Evolutionary conservation across 2,113 vertebrate species (phyloP), one percentile per base, ranked within the genome.

Genomic region (Chloropsis hardwickii): DNA sequence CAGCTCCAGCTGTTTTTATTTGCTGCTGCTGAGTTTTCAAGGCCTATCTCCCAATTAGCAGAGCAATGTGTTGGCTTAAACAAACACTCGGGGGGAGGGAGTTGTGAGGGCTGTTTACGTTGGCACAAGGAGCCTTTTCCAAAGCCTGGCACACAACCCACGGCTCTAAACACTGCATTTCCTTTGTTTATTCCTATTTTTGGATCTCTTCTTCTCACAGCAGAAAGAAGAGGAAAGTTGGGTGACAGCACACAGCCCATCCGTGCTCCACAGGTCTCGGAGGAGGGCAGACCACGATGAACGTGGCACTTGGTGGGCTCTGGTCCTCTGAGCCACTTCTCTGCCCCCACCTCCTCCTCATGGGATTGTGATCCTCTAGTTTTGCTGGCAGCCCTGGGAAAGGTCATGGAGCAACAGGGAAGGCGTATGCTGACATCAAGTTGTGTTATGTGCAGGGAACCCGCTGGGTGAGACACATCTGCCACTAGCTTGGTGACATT

Each of bases 11-110:
- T 97, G 97, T 80, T 96, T 96, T 94, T 95, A 91, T 97, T 97
- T 97, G 98, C 97, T 28, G 11, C 93, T 42, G 50, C 91, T 82
- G 97, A 94, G 97, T 97, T 98, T 97, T 98, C 97, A 98, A 97
- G 97, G 97, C 96, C 97, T 97, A 66, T 98, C 98, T 98, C 98
- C 97, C 98, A 98, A 98, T 98, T 97, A 98, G 97, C 97, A 96
- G 96, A 98, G 98, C 98, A 97, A 97, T 96, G 98, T 97, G 97
- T 96, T 96, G 98, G 97, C 95, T 98, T 98, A 97, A 98, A 98
- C 96, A 98, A 98, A 98, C 97, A 97, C 97, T 93, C 12, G 4
- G 70, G 89, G 84, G 94, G 53, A n/a, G 96, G 93, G 71, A 92
- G 94, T 2, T 40, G 81, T 35, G 89, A 53, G 62, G 73, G 78